Conservation (phyloP, 2,113 vertebrate genomes). For the Channa maculata region DNA sequence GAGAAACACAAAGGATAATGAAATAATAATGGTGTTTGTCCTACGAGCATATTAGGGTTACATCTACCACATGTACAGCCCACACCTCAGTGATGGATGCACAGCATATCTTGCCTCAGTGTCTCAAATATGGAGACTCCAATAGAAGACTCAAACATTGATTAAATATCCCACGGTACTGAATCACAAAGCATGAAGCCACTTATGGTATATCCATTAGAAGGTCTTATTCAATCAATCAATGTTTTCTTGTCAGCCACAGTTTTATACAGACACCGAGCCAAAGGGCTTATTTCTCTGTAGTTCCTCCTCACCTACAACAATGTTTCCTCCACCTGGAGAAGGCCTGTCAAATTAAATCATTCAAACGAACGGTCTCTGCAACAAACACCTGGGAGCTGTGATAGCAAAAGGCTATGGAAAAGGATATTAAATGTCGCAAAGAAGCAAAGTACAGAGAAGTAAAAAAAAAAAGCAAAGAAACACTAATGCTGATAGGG, state of each 20-base stretch:
- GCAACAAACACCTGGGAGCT: constrained; percentile 18
- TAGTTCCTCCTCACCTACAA: constrained; percentile 9
- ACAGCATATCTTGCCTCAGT: not conserved
- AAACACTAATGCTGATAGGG: not conserved
- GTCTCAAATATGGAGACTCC: too few relatives aligned
- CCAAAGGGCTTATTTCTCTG: constrained; percentile 21
- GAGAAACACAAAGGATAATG: constrained; percentile 23
- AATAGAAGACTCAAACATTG: too few relatives aligned
- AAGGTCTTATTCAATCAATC: constrained; percentile 26
- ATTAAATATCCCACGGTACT: not conserved
- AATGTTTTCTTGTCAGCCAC: constrained; percentile 23
- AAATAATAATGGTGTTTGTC: constrained; percentile 45
- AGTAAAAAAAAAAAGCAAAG: not conserved
- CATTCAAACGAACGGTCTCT: constrained; percentile 22
- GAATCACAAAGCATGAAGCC: constrained; percentile 6
- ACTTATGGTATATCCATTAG: constrained; percentile 10
- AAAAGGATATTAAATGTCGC: not conserved
- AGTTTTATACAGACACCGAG: not conserved
- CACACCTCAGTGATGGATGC: constrained; percentile 14
- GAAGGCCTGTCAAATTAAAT: constrained; percentile 47
- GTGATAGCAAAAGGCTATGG: constrained; percentile 9
- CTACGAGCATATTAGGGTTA: constrained; percentile 13
- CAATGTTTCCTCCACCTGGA: constrained; percentile 31
- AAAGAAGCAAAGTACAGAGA: constrained; percentile 13
- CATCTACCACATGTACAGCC: constrained; percentile 32